Percentiles rank a stretch among this genome's conserved stretches.
phyloP scores from a whole-genome alignment of 2,888 invertebrate species.

The Campoletis raptor region DNA sequence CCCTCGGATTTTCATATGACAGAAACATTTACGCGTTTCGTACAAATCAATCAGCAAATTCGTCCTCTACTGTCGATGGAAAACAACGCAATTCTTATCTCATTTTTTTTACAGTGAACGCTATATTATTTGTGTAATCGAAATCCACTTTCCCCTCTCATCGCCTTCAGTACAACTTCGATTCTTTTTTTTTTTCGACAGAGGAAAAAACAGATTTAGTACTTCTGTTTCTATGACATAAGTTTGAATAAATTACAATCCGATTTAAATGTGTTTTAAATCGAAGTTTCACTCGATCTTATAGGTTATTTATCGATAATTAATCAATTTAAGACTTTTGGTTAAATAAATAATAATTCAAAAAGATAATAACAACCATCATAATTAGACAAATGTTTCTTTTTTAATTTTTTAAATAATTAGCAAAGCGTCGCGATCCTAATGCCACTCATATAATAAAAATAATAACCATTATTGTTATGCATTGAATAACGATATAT shows the following conservation, averaged over 20 bases:
- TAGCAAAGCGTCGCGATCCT: too few relatives aligned
- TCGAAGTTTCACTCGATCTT: background rate
- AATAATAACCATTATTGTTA: background rate
- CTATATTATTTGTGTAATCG: background rate
- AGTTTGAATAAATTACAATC: background rate
- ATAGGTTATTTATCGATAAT: background rate
- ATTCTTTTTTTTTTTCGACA: background rate
- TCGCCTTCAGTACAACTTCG: background rate
- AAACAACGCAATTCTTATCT: conserved; percentile 1
- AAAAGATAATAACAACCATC: background rate
- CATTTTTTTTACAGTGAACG: background rate
- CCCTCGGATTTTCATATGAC: background rate
- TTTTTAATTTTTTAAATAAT: too few relatives aligned
- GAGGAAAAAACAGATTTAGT: background rate
- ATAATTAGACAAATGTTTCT: too few relatives aligned
- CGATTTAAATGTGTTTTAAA: background rate
- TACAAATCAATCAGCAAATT: background rate
- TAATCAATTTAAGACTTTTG: background rate
- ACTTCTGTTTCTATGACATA: background rate
- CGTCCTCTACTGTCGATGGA: background rate
- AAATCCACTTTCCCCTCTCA: background rate
- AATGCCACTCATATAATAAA: too few relatives aligned
- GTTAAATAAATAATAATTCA: background rate
- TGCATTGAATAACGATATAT: background rate
- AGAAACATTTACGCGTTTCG: background rate